These are phyloP conservation scores for Phenganax subtilis DNA, from an alignment of 92 coral and sea anemone genomes.

Conservation along the genomic window DNA sequence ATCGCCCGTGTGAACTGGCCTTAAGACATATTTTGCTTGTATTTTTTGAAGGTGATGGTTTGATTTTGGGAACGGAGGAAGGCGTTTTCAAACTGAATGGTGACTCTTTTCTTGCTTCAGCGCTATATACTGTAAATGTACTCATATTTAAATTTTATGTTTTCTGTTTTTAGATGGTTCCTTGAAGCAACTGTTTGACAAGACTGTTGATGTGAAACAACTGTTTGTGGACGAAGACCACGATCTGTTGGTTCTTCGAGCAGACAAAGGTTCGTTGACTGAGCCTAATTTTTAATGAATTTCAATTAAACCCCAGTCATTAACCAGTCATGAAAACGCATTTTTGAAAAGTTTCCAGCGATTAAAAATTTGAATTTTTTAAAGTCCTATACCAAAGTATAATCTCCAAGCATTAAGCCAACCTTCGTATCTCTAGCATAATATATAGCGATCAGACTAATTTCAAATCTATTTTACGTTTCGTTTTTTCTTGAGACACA, in stretches of 20 bases:
- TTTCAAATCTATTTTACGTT: too few species aligned
- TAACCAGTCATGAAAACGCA: background rate
- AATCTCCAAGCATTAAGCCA: background rate
- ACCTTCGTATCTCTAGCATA: too few species aligned
- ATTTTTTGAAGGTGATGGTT: conserved; percentile 53
- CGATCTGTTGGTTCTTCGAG: conserved; percentile 71
- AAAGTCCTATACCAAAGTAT: background rate
- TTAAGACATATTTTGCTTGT: background rate
- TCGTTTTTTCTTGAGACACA: too few species aligned
- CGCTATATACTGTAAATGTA: background rate
- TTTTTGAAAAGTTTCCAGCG: background rate
- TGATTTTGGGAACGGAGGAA: conserved; percentile 83
- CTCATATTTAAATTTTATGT: background rate
- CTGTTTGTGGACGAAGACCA: conserved; percentile 73
- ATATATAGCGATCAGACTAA: too few species aligned
- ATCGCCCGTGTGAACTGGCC: background rate
- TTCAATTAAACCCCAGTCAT: background rate
- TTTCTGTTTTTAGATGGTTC: conserved; percentile 49
- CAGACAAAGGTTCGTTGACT: conserved; percentile 68
- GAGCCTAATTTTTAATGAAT: background rate
- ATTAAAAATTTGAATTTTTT: background rate
- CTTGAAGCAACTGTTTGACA: conserved; percentile 71
- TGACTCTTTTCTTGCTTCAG: conserved; percentile 16
- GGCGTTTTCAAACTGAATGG: conserved; percentile 74
- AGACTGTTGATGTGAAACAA: conserved; percentile 69